Evolutionary conservation across 2,888 invertebrate genomes (phyloP), one percentile per base, ranked within the genome.

Genomic region (Drosophila infuscata): DNA sequence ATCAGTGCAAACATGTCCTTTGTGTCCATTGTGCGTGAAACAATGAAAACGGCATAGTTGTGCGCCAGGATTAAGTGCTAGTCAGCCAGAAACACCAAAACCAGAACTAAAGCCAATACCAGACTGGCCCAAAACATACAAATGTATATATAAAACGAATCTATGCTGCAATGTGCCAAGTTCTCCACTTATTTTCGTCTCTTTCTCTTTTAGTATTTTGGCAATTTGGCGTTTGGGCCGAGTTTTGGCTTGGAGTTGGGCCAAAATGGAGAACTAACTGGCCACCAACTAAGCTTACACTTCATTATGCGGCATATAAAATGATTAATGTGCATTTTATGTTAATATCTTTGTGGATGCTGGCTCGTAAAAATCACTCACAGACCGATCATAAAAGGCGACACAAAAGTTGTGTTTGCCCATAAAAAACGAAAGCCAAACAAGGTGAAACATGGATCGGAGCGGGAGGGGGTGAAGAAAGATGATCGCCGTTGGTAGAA

Each of bases 1-100:
- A 92, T 93, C 92, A 92, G 92, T 92, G 92, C 92, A 92, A 92
- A 92, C 93, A 92, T 90, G 90, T 92, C 92, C 89, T 92, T 92
- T 93, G 93, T 93, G 87, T 83, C 90, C 91, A 91, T 92, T 92
- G 91, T 93, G 86, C 80, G 82, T 84, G 81, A 83, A 89, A 92
- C 92, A 92, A 91, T 90, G 91, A 83, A 86, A 89, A 90, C 91
- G 89, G 91, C 90, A 91, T 89, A 88, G 91, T 92, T 91, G 91
- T 92, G 91, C 91, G 91, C 91, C 91, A 88, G 91, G 86, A 91
- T 92, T 91, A 90, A 88, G 88, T 87, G 88, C 83, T 82, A 88
- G 88, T 71, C 78, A 82, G 63, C 75, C 82, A 76, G 74, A 56
- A 61, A 43, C 29, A 49, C 29, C 56, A 56, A 12, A 41, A 17